These are phyloP conservation scores for Cyanoramphus novaezelandiae DNA, from an alignment of 2,113 vertebrate genomes.

Conservation along the genomic window DNA sequence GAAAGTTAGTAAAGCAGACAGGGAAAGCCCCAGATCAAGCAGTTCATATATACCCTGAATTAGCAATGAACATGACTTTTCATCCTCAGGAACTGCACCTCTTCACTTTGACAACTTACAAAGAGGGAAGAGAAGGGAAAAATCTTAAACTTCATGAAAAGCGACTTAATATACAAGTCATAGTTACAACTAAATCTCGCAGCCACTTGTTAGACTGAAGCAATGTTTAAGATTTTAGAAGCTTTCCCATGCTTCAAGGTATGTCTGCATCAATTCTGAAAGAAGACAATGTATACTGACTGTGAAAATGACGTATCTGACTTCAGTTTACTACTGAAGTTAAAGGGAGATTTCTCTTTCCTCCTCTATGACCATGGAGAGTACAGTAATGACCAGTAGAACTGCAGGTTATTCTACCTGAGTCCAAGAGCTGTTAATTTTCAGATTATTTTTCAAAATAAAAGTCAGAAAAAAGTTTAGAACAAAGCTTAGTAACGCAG, in stretches of 20 bases:
- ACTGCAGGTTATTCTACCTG: background rate
- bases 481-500: background rate
- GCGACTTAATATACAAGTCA: background rate
- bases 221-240: background rate
- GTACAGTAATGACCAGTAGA: background rate
- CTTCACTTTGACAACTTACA: background rate
- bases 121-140: background rate
- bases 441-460: background rate
- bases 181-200: background rate
- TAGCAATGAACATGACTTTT: background rate
- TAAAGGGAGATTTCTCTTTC: background rate
- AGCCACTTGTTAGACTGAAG: background rate
- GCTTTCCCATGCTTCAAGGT: background rate
- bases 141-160: background rate
- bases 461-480: background rate
- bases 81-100: background rate
- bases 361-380: background rate
- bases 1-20: background rate
- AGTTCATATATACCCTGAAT: background rate
- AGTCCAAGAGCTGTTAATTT: background rate
- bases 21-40: background rate
- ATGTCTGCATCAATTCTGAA: background rate
- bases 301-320: background rate
- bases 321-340: background rate
- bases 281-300: background rate